Evolutionary conservation across 2,113 vertebrate genomes (phyloP).

Genomic region (Gnathonemus echidnorhynchus): DNA sequence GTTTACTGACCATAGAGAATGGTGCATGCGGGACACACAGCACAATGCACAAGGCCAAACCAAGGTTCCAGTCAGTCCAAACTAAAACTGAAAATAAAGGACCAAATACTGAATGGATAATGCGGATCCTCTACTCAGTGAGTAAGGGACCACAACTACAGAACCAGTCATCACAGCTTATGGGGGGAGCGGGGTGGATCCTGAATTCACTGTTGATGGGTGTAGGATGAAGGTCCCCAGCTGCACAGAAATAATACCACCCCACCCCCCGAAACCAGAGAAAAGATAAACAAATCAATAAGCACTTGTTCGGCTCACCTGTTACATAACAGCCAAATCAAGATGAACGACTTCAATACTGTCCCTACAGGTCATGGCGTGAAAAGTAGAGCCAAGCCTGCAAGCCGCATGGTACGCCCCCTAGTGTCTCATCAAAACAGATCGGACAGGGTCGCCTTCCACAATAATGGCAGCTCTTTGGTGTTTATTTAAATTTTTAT

Average conservation of each 20-base stretch:
- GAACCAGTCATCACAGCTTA: not conserved
- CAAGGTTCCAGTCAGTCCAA: not conserved
- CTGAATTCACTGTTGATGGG: not conserved
- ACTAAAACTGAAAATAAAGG: not conserved
- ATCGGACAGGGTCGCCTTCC: not conserved
- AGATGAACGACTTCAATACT: not conserved
- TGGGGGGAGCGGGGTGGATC: not conserved
- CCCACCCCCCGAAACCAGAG: not conserved
- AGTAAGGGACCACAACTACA: not conserved
- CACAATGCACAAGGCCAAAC: not conserved
- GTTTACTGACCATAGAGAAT: not conserved
- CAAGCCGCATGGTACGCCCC: not conserved
- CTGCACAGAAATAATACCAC: not conserved
- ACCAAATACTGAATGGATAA: not conserved
- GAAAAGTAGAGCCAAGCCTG: not conserved
- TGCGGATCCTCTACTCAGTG: not conserved
- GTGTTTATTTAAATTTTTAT: not conserved
- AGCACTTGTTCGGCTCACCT: not conserved
- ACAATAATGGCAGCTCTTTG: not conserved
- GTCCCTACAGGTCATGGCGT: not conserved
- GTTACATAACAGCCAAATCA: not conserved
- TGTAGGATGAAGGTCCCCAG: not conserved
- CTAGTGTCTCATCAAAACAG: not conserved
- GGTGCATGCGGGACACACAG: not conserved
- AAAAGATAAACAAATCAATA: conserved; percentile 3